Evolutionary conservation across 2,888 invertebrate species (phyloP).

Genomic region (Pristionchus fissidentatus): DNA sequence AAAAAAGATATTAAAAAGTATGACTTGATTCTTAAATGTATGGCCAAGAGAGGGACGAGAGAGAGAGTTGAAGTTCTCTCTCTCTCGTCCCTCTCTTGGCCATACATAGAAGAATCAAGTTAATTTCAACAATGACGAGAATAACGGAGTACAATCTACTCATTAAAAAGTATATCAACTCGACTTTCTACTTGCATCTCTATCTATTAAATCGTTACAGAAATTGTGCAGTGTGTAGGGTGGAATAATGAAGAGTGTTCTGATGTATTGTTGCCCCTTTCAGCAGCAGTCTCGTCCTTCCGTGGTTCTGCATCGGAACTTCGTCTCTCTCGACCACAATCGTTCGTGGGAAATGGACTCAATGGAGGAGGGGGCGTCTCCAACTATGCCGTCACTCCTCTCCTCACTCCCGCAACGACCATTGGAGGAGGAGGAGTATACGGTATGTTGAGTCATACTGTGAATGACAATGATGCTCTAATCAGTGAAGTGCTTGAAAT

Average conservation of each 20-base stretch:
- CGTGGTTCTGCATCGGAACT: constrained; percentile 1
- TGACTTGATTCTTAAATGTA: neutral
- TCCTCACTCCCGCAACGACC: constrained; percentile 3
- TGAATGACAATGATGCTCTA: neutral
- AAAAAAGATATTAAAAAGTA: neutral
- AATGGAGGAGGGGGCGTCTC: neutral
- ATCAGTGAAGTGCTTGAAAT: neutral
- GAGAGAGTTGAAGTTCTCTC: too few species aligned
- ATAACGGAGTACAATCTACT: too few species aligned
- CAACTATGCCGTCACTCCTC: constrained; percentile 27
- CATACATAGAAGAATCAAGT: neutral
- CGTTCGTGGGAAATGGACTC: neutral
- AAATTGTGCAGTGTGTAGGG: too few species aligned
- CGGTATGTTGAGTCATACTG: neutral
- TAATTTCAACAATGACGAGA: neutral
- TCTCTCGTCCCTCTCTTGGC: neutral
- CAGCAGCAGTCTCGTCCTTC: constrained; percentile 34
- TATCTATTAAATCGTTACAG: too few species aligned
- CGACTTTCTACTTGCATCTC: too few species aligned
- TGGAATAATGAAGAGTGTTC: neutral
- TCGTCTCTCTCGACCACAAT: constrained; percentile 36
- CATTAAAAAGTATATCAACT: too few species aligned
- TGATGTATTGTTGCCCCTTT: neutral
- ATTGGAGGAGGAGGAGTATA: constrained; percentile 30
- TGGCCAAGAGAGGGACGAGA: neutral